Conservation (phyloP, 2,113 vertebrate species). For the Pao palembangensis region DNA sequence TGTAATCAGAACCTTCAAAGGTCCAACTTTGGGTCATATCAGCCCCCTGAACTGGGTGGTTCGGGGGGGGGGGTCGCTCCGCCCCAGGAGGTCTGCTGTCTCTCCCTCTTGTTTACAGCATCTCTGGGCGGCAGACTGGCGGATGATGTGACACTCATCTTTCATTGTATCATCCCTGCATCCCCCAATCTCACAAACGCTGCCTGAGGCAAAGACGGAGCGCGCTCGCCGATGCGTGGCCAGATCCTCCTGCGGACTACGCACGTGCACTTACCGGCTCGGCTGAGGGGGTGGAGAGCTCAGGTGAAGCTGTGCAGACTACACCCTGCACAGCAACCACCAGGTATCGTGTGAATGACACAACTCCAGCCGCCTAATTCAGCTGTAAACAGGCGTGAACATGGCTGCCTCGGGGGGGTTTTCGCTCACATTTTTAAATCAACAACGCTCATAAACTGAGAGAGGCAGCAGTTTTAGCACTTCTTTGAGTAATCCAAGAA, state of each 20-base stretch:
- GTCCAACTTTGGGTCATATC: slow-evolving; percentile 16
- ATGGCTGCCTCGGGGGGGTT: too few relatives aligned
- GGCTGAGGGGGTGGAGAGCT: not conserved
- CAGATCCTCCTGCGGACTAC: slow-evolving; percentile 8
- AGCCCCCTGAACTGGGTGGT: slow-evolving; percentile 20
- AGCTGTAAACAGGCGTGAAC: too few relatives aligned
- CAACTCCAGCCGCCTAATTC: too few relatives aligned
- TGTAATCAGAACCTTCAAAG: slow-evolving; percentile 14
- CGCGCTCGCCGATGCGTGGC: slow-evolving; percentile 11
- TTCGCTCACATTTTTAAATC: too few relatives aligned
- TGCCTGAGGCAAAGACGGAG: slow-evolving; percentile 12
- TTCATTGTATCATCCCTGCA: slow-evolving; percentile 50
- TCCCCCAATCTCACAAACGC: slow-evolving; percentile 9
- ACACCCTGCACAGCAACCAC: too few relatives aligned
- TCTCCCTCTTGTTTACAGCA: slow-evolving; percentile 65
- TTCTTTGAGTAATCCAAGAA: slow-evolving; percentile 9
- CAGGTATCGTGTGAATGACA: too few relatives aligned
- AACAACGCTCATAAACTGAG: too few relatives aligned
- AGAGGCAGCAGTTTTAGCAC: slow-evolving; percentile 3
- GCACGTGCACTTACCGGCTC: not conserved
- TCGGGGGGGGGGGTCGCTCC: slow-evolving; percentile 13
- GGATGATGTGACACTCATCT: slow-evolving; percentile 63
- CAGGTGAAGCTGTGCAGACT: slow-evolving; percentile 22
- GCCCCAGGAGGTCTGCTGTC: slow-evolving; percentile 30
- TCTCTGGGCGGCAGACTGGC: slow-evolving; percentile 62